Conservation (phyloP, 2,888 invertebrate genomes). For the Heteromurus nitidus region DNA sequence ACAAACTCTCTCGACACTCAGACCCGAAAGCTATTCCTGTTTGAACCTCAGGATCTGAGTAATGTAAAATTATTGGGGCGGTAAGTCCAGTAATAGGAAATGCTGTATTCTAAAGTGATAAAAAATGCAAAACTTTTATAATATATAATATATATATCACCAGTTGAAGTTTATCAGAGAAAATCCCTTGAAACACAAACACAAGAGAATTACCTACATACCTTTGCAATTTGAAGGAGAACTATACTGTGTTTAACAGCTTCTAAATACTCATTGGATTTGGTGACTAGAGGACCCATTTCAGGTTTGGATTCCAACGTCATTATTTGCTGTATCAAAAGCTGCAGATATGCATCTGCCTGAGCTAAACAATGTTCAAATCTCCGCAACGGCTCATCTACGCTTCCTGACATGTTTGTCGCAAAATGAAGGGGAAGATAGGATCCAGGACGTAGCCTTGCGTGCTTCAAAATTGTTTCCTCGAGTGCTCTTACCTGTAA, state of each 20-base stretch:
- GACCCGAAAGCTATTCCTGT: slow-evolving; percentile 70
- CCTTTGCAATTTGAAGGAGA: slow-evolving; percentile 97
- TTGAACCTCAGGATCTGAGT: slow-evolving; percentile 73
- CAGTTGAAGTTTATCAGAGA: too few relatives aligned
- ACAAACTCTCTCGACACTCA: slow-evolving; percentile 70
- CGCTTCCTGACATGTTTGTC: slow-evolving; percentile 50
- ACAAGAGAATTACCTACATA: too few relatives aligned
- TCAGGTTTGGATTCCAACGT: slow-evolving; percentile 75
- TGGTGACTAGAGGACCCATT: slow-evolving; percentile 69
- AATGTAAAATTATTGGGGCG: slow-evolving; percentile 71
- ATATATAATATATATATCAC: neutral
- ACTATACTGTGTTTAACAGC: slow-evolving; percentile 99
- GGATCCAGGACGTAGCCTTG: slow-evolving; percentile 74
- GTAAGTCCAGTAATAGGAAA: slow-evolving; percentile 71
- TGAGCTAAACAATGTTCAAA: slow-evolving; percentile 94
- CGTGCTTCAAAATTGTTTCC: slow-evolving; percentile 92
- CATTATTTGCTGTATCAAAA: slow-evolving; percentile 94
- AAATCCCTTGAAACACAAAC: too few relatives aligned
- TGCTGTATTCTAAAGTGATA: slow-evolving; percentile 71
- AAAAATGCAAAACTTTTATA: slow-evolving; percentile 8
- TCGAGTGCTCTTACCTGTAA: slow-evolving; percentile 88
- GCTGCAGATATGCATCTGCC: slow-evolving; percentile 96
- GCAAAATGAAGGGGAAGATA: slow-evolving; percentile 70
- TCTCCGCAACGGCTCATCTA: slow-evolving; percentile 68
- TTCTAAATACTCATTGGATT: slow-evolving; percentile 86